These are phyloP conservation scores for Plusia festucae DNA, from an alignment of 2,888 invertebrate genomes.

Conservation along the genomic window DNA sequence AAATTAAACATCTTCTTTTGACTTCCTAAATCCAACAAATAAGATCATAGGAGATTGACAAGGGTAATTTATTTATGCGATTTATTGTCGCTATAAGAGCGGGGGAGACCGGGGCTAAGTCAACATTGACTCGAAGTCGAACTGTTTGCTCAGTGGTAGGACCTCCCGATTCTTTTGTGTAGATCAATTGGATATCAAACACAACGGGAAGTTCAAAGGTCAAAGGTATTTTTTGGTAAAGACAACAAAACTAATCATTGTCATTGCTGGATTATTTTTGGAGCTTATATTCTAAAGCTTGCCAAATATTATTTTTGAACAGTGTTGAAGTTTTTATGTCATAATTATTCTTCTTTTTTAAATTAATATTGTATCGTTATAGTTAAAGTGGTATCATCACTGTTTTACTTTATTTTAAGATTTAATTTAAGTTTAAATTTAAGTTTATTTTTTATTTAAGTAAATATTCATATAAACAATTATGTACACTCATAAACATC, in stretches of 20 bases:
- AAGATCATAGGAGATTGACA: slow-evolving; percentile 82
- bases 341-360: too few species aligned
- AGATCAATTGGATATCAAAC: slow-evolving; percentile 52
- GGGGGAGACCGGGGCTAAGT: slow-evolving; percentile 74
- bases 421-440: too few species aligned
- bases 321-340: too few species aligned
- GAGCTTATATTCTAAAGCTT: too few species aligned
- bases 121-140: slow-evolving; percentile 85
- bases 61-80: slow-evolving; percentile 86
- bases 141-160: slow-evolving; percentile 81
- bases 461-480: too few species aligned
- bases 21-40: slow-evolving; percentile 63
- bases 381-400: too few species aligned
- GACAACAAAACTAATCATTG: neutral
- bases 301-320: too few species aligned
- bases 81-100: slow-evolving; percentile 76
- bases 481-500: too few species aligned
- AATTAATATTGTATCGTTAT: too few species aligned
- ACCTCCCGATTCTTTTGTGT: slow-evolving; percentile 64
- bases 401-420: too few species aligned
- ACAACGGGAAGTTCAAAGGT: slow-evolving; percentile 15
- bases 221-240: slow-evolving; percentile 13
- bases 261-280: neutral
- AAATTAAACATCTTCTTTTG: neutral
- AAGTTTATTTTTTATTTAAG: too few species aligned